phyloP scores from a whole-genome alignment of 2,888 invertebrate genomes.

The Exephanes ischioxanthus region DNA sequence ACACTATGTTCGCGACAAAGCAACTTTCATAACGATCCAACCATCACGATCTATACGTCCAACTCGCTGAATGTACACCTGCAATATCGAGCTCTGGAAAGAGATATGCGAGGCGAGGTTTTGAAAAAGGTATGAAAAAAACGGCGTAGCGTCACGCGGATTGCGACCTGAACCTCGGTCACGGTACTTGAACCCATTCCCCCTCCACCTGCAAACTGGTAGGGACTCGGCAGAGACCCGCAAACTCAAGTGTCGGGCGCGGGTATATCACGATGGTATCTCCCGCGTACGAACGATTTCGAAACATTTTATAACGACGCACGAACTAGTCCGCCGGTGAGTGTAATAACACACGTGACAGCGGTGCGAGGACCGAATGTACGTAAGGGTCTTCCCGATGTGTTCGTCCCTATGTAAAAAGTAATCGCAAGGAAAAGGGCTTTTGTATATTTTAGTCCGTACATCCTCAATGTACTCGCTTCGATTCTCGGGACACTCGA shows the following conservation, averaged over 20 bases:
- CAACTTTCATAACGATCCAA: not conserved
- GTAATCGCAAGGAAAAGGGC: not conserved
- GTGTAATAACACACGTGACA: conserved; percentile 20
- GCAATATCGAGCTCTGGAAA: conserved; percentile 29
- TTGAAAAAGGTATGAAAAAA: conserved; percentile 56
- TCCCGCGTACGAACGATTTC: conserved; percentile 54
- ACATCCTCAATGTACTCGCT: not conserved
- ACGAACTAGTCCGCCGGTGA: conserved; percentile 19
- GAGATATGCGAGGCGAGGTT: conserved; percentile 33
- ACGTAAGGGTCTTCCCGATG: not conserved
- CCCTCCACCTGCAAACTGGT: conserved; percentile 61
- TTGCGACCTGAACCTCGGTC: conserved; percentile 74
- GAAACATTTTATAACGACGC: conserved; percentile 52
- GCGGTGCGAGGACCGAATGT: not conserved
- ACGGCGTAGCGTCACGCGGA: conserved; percentile 65
- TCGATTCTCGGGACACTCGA: not conserved
- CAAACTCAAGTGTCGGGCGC: conserved; percentile 49
- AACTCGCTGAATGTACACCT: conserved; percentile 30
- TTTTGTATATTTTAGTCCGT: not conserved
- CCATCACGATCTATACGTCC: conserved; percentile 29
- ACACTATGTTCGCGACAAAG: not conserved
- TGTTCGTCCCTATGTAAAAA: not conserved
- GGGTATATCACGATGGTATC: conserved; percentile 57
- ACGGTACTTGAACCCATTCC: conserved; percentile 72
- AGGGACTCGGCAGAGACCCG: conserved; percentile 40